Evolutionary conservation across 2,797 vertebrate genomes (phyloP), one percentile per base, ranked within the genome.

Genomic region (Chrysocyon brachyurus): DNA sequence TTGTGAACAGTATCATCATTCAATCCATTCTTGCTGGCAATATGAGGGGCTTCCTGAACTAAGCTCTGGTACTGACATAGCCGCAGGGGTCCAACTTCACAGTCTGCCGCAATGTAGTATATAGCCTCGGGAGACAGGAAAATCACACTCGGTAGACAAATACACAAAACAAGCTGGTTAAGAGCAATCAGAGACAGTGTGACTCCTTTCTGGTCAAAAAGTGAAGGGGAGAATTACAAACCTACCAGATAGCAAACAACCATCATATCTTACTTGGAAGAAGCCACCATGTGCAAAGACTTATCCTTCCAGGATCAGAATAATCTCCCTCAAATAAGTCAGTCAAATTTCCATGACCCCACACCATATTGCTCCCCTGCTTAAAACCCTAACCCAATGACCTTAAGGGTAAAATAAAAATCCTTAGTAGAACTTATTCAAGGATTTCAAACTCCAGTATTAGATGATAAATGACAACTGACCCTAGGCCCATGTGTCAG

Each of bases 371-470:
- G 89, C 21, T 86, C 26, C 1, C 19, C 21, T 83, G 33, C 40
- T 86, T 83, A 86, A 90, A 91, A 88, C 3, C 15, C 21, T 91
- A 21, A 46, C 15, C 59, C 68, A 57, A 0, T 81, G 66, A 83
- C 46, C 9, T 64, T 52, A 96, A 70, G 26, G 16, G 88, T 91
- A 92, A 94, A 96, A 92, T 36, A 19, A 68, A 83, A 96, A 64
- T 84, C 63, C 10, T 75, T 75, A 59, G 19, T n/a, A 36, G 52
- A 77, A 84, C 19, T 87, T 33, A 36, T 15, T 21, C 63, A 94
- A 96, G 26, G 61, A 85, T 90, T 91, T 96, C 84, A 96, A 91
- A 81, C 33, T 84, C 64, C 5, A 6, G 10, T 95, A 81, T 78
- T 79, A 81, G 8, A 77, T n/a, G n/a, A 92, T n/a, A 94, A 97